Base-by-base conservation (phyloP, 2,888 invertebrate genomes). In the Hofmannophila pseudospretella region DNA sequence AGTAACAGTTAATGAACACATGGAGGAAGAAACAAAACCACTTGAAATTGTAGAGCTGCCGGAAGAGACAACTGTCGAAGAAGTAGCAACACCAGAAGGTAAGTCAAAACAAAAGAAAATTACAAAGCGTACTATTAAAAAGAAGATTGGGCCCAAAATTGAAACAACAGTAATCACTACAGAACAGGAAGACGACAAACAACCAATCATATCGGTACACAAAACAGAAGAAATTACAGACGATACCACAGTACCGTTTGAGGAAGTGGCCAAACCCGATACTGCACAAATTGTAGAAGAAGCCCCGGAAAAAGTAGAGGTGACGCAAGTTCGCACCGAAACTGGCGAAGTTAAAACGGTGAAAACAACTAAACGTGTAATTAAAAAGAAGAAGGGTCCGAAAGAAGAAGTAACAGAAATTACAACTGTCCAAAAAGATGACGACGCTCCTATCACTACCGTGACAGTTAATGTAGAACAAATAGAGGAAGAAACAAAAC, bases 311-410 rank as follows among this genome's bases (percentile, higher is more conserved):
- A 20, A 73, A 42, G 59, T 74, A 1, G 66, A 69, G 19, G 49
- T 77, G 1, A 74, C 76, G 4, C 74, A 80, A 51, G 71, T 77
- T 8, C 61, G 67, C 3, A 75, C 78, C 1, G 45, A 65, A 32
- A 54, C 63, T 45, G 71, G 68, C 2, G 68, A 65, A 7, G 13
- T 43, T 0, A 41, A 49, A 4, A 46, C 41, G 0, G 35, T 56
- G 1, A 68, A 62, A 2, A 68, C 68, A 0, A 82, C 77, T 4
- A 88, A 74, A 42, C 80, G 80, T 1, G 66, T 72, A 1, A 74
- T 86, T 2, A 9, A 8, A 4, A 80, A 79, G 35, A 70, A 62
- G 39, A 75, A 70, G 36, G 88, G 79, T 2, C 57, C 58, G 0
- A 82, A 85, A 39, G 59, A 75, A 32, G 81, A 84, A 51, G 66